Evolutionary conservation across 2,797 vertebrate genomes (phyloP), one percentile per base, ranked within the genome.

Genomic region (Staurois parvus): DNA sequence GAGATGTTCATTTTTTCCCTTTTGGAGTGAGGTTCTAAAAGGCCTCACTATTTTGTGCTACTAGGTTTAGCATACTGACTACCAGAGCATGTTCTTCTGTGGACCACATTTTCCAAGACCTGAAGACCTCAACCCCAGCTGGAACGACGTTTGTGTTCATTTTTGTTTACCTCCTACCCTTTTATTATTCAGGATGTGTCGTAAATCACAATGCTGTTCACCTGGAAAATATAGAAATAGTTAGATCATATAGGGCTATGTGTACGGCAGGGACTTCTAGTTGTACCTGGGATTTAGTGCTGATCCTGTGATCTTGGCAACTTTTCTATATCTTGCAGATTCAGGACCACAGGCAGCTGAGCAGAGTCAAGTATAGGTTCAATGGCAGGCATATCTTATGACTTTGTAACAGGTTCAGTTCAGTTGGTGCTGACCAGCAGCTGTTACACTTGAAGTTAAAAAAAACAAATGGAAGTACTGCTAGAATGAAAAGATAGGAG

Each of bases 1-100:
- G 21, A 21, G 52, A 12, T 29, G 56, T 21, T 32, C 70, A 70
- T 81, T 72, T 80, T 56, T 72, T 32, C 48, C 48, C 7, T 59
- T 45, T 72, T 79, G 4, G 2, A 21, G 37, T 62, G 24, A 62
- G 79, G 42, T 24, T 69, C n/a, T 40, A 72, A 30, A 64, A 79
- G 17, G 62, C 64, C 40, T 11, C 13, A 24, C 26, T 30, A 21
- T 29, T 64, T 56, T 67, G 15, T 11, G 24, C 40, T 37, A 48
- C 29, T 72, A 28, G 2, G 21, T 81, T 80, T 72, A 34, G 45
- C 9, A 9, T 26, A 73, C 34, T 28, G 42, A 52, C 29, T 79
- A 48, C 45, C 68, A 70, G 48, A 72, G 79, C 79, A 81, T 81
- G 79, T 67, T 72, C 67, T 12, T 80, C 56, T 62, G 11, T 59